A percentile compares a stretch with the other conserved stretches of the same genome.
phyloP scores from a whole-genome alignment of 30 jellyfish, hydroid and myxozoan species.

The Catostylus mosaicus region DNA sequence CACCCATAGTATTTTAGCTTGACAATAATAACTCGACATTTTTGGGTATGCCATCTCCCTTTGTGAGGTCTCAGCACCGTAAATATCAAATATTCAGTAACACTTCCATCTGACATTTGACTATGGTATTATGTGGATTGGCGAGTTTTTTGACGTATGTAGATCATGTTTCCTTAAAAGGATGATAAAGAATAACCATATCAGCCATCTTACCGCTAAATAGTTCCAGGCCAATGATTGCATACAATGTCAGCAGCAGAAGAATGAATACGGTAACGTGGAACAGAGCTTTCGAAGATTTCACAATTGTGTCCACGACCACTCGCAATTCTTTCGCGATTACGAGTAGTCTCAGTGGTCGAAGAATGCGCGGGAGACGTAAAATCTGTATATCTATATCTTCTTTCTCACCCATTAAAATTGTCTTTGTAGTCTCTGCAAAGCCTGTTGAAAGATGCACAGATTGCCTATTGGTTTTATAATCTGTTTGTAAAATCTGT shows the following conservation, averaged over 20 bases:
- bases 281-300: conserved; percentile 55
- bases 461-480: too few relatives aligned
- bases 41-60: too few relatives aligned
- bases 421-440: conserved; percentile 20
- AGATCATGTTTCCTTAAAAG: too few relatives aligned
- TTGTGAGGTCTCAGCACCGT: too few relatives aligned
- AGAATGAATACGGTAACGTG: conserved; percentile 79
- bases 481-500: background rate
- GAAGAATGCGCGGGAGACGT: conserved; percentile 77
- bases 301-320: conserved; percentile 72
- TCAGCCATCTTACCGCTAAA: conserved; percentile 93
- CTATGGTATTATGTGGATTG: too few relatives aligned
- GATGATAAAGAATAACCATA: too few relatives aligned
- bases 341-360: conserved; percentile 85
- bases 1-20: too few relatives aligned
- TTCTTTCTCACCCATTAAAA: background rate
- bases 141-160: too few relatives aligned
- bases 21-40: too few relatives aligned
- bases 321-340: conserved; percentile 70
- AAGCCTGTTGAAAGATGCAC: conserved; percentile 29
- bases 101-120: too few relatives aligned
- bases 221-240: conserved; percentile 82
- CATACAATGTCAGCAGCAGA: conserved; percentile 58
- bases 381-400: conserved; percentile 38
- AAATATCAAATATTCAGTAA: too few relatives aligned